Percentiles rank a stretch among this genome's conserved stretches.
phyloP scores from a whole-genome alignment of 1,140 invertebrate genomes.

The Drosophila truncata region DNA sequence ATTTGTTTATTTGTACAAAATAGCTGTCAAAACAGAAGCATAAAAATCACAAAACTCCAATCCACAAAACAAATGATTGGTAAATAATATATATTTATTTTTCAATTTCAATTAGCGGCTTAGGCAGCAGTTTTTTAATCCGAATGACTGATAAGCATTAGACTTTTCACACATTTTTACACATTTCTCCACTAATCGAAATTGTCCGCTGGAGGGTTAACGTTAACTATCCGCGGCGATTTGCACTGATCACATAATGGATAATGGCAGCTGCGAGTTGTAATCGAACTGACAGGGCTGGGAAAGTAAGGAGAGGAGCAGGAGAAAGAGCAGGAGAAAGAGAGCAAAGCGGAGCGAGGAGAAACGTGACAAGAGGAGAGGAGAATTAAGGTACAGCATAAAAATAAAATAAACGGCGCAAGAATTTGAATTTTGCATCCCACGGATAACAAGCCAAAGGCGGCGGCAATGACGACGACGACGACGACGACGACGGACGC shows the following conservation, averaged over 20 bases:
- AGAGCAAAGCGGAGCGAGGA: constrained; percentile 14
- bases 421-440: constrained; percentile 78
- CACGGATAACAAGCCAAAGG: constrained; percentile 40
- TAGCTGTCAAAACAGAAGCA: constrained; percentile 26
- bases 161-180: constrained; percentile 17
- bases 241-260: constrained; percentile 42
- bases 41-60: background rate
- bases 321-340: constrained; percentile 27
- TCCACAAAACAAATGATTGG: background rate
- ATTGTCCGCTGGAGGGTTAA: constrained; percentile 16
- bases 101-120: background rate
- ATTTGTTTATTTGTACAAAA: constrained; percentile 13
- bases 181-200: constrained; percentile 17
- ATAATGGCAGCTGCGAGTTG: constrained; percentile 52
- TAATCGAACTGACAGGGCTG: constrained; percentile 42
- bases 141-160: constrained; percentile 10
- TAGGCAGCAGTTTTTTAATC: constrained; percentile 21
- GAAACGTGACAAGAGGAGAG: background rate
- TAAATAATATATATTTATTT: background rate
- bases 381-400: constrained; percentile 62
- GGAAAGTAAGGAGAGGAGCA: constrained; percentile 12
- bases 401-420: constrained; percentile 66
- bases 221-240: constrained; percentile 14
- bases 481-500: constrained; percentile 9
- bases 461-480: background rate